Evolutionary conservation across 2,113 vertebrate species (phyloP), one percentile per base, ranked within the genome.

Genomic region (Holacanthus passer): DNA sequence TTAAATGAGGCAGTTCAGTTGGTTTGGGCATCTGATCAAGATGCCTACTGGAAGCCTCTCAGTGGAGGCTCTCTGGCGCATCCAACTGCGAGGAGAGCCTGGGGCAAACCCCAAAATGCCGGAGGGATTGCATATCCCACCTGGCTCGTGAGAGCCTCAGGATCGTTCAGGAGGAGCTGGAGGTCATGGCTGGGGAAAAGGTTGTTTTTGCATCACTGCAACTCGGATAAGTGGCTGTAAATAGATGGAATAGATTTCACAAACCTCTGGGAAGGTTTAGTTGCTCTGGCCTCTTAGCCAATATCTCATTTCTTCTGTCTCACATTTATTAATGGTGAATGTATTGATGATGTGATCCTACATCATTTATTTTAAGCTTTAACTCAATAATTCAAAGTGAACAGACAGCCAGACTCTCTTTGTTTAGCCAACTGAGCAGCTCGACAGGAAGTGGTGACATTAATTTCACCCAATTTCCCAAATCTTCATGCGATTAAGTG

Each of bases 21-120:
- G 74, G 52, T 79, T 82, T 67, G 35, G 72, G 71, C 35, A 32
- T 45, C 73, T 48, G 55, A 82, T 56, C 62, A 83, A 79, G 2
- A 72, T 45, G 11, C 37, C n/a, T 7, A 45, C 58, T 27, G 70
- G 32, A 82, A 24, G n/a, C 17, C 31, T 12, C 37, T 69, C 45
- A 14, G 9, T 50, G 39, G 53, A 75, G 35, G 37, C 60, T 10
- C 14, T 64, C 31, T 27, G 56, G 73, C 56, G 67, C 31, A 47
- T 71, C 45, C 83, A 66, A 64, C 52, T 62, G 27, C 53, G 39
- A 77, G 53, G 52, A 67, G 48, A 56, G 65, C 43, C 29, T 75
- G 32, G 5, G 58, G n/a, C 3, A 5, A 35, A 53, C 39, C 43
- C 3, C 45, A 43, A 77, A 65, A 56, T 56, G 56, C 55, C 29